These are phyloP conservation scores for Bombus turneri DNA, from an alignment of 1,140 invertebrate species.

Conservation along the genomic window DNA sequence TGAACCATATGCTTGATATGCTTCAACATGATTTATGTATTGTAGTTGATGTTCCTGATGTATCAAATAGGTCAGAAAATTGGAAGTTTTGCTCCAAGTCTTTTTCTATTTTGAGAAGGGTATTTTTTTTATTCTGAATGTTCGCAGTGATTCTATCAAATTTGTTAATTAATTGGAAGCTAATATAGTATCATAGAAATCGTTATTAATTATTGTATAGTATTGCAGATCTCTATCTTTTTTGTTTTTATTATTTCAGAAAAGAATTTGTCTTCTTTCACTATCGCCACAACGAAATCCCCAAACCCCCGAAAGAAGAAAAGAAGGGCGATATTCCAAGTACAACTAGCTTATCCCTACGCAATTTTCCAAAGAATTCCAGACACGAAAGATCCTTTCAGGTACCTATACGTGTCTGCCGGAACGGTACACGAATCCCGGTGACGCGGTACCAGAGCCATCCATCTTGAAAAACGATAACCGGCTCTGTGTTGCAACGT, in stretches of 20 bases:
- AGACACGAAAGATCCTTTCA: background rate
- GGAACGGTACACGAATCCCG: background rate
- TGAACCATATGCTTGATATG: background rate
- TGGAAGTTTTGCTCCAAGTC: background rate
- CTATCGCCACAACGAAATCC: background rate
- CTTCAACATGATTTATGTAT: background rate
- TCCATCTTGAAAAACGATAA: slow-evolving; percentile 69
- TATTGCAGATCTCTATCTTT: no score
- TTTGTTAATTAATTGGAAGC: no score
- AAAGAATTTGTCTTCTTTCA: background rate
- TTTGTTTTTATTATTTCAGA: no score
- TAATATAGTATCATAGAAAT: no score
- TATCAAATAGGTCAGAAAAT: slow-evolving; percentile 1
- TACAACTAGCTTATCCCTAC: background rate
- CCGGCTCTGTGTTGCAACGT: slow-evolving; percentile 23
- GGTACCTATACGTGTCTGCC: background rate
- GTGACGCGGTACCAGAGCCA: slow-evolving; percentile 14
- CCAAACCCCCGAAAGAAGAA: accelerated
- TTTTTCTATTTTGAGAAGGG: background rate
- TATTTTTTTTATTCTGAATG: background rate
- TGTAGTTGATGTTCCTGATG: background rate
- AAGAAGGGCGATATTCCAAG: background rate
- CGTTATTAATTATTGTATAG: no score
- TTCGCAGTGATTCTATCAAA: no score
- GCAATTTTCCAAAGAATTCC: slow-evolving; percentile 3